Conservation (phyloP, 1,140 invertebrate genomes). For the Drosophila chauvacae region DNA sequence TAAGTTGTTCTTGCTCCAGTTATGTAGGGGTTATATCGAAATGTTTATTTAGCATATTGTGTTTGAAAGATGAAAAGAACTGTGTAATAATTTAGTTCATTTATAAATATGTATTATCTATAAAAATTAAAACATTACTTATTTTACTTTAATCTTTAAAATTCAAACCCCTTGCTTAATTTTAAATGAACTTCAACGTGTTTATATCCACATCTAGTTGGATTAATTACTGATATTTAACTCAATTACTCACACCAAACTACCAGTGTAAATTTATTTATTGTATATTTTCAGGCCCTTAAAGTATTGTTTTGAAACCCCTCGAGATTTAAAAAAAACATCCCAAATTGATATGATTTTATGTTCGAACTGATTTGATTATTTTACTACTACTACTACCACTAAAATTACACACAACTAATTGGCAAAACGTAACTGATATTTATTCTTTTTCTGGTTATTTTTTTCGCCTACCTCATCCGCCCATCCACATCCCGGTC, state of each 20-base stretch:
- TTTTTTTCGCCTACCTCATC: conserved; percentile 23
- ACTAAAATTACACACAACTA: conserved; percentile 6
- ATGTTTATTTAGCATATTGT: background rate
- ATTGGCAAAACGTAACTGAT: conserved; percentile 37
- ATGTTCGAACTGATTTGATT: background rate
- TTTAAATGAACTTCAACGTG: background rate
- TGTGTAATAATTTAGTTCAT: background rate
- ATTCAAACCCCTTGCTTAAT: too few species aligned
- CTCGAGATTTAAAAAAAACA: background rate
- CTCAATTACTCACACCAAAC: background rate
- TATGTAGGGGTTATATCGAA: background rate
- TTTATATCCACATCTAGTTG: background rate
- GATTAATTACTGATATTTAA: background rate
- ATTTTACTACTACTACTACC: background rate
- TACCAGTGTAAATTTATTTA: conserved; percentile 2
- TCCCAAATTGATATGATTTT: conserved; percentile 15
- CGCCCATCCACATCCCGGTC: conserved; percentile 1
- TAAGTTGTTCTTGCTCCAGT: background rate
- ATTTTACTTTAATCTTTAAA: too few species aligned
- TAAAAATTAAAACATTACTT: too few species aligned
- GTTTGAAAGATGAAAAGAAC: background rate
- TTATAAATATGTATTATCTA: background rate
- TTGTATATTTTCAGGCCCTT: conserved; percentile 9
- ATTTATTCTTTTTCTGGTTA: conserved; percentile 15
- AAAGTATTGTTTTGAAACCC: conserved; percentile 11